Evolutionary conservation across 2,797 vertebrate species (phyloP).

Genomic region (Pteropus rufus): DNA sequence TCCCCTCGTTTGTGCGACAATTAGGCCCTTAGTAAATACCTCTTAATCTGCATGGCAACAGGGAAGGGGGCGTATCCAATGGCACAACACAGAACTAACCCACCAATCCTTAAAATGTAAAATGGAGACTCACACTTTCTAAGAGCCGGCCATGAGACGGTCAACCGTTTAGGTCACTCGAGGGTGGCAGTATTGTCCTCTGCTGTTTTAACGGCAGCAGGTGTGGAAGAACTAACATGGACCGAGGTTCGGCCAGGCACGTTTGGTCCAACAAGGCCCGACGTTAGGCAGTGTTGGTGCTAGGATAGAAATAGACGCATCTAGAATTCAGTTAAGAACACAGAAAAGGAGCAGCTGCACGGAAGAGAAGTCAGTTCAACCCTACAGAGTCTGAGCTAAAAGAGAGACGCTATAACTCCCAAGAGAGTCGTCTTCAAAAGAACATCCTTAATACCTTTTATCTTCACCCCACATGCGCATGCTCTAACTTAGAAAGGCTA

Average conservation of each 20-base stretch:
- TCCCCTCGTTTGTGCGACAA: background rate
- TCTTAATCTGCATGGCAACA: too few relatives aligned
- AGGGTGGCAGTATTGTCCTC: too few relatives aligned
- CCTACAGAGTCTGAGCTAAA: fast-evolving
- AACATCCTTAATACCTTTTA: background rate
- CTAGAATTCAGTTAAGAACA: background rate
- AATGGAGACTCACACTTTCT: background rate
- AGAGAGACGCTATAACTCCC: background rate
- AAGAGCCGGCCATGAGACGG: too few relatives aligned
- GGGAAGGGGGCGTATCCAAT: background rate
- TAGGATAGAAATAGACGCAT: background rate
- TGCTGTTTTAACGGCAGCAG: fast-evolving
- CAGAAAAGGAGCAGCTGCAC: fast-evolving
- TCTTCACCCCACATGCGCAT: background rate
- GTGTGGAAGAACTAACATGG: fast-evolving
- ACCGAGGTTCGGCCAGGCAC: fast-evolving
- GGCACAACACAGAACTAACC: too few relatives aligned
- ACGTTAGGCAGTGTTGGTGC: too few relatives aligned
- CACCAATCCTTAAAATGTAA: background rate
- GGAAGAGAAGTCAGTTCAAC: background rate
- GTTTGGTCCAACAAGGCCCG: too few relatives aligned
- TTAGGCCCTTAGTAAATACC: too few relatives aligned
- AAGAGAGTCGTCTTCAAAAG: too few relatives aligned
- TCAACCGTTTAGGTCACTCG: too few relatives aligned
- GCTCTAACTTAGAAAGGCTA: background rate